phyloP scores from a whole-genome alignment of 2,888 invertebrate species.

The Agonopterix subpropinquella region DNA sequence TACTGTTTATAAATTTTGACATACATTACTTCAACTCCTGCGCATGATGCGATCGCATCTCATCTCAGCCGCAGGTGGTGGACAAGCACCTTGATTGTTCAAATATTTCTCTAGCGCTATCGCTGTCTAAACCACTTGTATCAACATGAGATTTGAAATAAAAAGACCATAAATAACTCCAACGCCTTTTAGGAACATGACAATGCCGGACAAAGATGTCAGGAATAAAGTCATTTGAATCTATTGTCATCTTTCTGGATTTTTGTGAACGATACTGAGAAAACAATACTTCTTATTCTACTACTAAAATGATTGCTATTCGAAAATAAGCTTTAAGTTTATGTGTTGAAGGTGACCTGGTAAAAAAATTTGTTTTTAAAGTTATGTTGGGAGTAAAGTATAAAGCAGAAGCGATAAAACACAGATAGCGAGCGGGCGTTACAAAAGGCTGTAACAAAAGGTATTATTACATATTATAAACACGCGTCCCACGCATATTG shows the following conservation, averaged over 20 bases:
- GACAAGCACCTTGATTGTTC: constrained; percentile 21
- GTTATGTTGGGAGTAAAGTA: constrained; percentile 25
- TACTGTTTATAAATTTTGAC: no score
- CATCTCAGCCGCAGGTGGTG: no score
- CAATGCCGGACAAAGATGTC: constrained; percentile 52
- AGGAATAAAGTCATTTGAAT: constrained; percentile 66
- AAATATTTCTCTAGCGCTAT: constrained; percentile 38
- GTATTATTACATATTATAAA: constrained; percentile 52
- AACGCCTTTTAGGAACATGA: constrained; percentile 37
- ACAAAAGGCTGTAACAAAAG: constrained; percentile 64
- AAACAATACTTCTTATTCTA: constrained; percentile 22
- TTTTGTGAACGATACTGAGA: constrained; percentile 27
- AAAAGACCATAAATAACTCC: constrained; percentile 54
- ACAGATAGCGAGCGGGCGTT: constrained; percentile 45
- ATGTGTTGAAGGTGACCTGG: constrained; percentile 13
- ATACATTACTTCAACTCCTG: no score
- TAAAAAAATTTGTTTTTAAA: constrained; percentile 5
- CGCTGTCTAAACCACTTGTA: constrained; percentile 51
- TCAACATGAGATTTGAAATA: constrained; percentile 40
- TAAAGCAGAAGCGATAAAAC: constrained; percentile 62
- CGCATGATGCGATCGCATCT: no score
- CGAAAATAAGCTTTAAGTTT: constrained; percentile 22
- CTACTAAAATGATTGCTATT: constrained; percentile 10
- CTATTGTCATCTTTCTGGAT: constrained; percentile 58
- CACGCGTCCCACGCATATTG: constrained; percentile 24